Evolutionary conservation across 1,140 invertebrate species (phyloP).

Genomic region (Hylyphantes graminicola): DNA sequence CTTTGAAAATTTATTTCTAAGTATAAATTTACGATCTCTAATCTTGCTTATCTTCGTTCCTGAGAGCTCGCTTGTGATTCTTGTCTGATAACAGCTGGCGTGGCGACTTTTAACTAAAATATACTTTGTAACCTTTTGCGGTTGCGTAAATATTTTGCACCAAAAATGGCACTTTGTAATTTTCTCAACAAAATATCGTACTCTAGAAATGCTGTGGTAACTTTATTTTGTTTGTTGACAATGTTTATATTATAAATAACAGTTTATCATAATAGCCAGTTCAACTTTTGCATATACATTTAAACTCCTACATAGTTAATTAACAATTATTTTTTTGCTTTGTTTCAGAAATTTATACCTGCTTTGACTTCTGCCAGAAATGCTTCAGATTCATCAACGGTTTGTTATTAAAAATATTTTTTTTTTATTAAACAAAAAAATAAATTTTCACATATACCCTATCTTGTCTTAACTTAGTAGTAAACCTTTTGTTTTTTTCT

Average conservation of each 20-base stretch:
- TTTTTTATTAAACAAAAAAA: not conserved
- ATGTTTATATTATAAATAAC: too few species aligned
- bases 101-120: conserved; percentile 4
- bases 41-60: conserved; percentile 19
- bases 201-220: conserved; percentile 28
- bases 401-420: not conserved
- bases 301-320: not conserved
- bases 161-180: conserved; percentile 27
- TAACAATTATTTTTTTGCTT: conserved; percentile 11
- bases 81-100: conserved; percentile 52
- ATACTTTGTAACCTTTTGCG: not conserved
- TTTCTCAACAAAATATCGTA: conserved; percentile 9
- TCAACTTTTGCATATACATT: too few species aligned
- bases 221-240: not conserved
- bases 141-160: not conserved
- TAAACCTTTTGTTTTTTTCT: too few species aligned
- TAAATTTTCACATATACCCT: too few species aligned
- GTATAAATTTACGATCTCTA: conserved; percentile 15
- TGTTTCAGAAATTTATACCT: conserved; percentile 23
- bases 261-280: too few species aligned
- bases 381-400: not conserved
- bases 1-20: too few species aligned
- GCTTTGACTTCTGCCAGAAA: conserved; percentile 33
- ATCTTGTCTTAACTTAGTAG: too few species aligned
- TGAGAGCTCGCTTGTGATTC: conserved; percentile 40